Evolutionary conservation across 2,888 invertebrate species (phyloP), one percentile per base, ranked within the genome.

Genomic region (Trissoscelio sp.): DNA sequence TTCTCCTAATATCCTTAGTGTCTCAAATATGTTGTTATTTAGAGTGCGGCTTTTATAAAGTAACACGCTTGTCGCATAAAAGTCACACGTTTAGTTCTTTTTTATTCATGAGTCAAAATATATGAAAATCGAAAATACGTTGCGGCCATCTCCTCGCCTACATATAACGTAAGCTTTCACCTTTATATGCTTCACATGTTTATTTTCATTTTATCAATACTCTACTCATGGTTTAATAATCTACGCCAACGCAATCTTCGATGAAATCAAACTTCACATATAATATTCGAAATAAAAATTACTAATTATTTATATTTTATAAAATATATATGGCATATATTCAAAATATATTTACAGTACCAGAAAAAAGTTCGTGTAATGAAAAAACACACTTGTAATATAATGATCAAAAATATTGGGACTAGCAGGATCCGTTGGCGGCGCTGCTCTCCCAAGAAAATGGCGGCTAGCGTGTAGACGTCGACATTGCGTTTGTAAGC

Each of bases 91-190:
- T 58, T 39, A 58, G 39, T 42, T 42, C 39, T 55, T 58, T 58
- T 24, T 58, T 58, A 58, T 58, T 58, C 39, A 58, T 58, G 42
- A 58, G 42, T 37, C 1, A 9, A 42, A 58, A 58, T 58, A 42
- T 58, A 42, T 24, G 58, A 39, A 58, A 58, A 58, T 58, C 57
- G 57, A 57, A 37, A 57, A 57, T 34, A 37, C 37, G 20, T 57
- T 37, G 12, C 14, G 3, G 18, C 11, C 34, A 16, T 16, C 31
- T 53, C 3, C 14, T 12, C 28, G 7, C 12, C 18, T 34, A 9
- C 11, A 16, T 53, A 53, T 18, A 34, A 34, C 31, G 31, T 34
- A 16, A 31, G 53, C 53, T 53, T 34, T 31, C 16, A 28, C 28
- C 11, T 24, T 34, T 14, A 11, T 53, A 31, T 16, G 0, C 11